Base-by-base conservation (phyloP, 2,888 invertebrate genomes). In the Capitulum mitella region DNA sequence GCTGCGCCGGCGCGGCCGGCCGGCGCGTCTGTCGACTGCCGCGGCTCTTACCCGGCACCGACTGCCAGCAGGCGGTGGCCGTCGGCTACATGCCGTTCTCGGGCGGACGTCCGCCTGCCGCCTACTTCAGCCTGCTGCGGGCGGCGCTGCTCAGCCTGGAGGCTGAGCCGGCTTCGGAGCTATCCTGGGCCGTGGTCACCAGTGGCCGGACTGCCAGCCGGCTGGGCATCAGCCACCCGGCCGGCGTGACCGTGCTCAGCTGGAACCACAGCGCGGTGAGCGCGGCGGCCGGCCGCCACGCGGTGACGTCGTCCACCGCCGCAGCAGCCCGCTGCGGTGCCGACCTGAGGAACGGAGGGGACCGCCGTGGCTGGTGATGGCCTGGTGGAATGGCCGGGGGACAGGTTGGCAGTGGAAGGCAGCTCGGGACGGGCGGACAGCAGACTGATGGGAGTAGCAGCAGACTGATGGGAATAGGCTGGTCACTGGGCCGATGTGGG, bases 161-260 rank as follows among this genome's bases (percentile, higher is more conserved):
- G 78, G 64, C 48, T 76, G 76, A 22, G 77, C 78, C 32, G 61
- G 37, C 16, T 40, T 74, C 8, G n/a, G 70, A 75, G 43, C 40
- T 12, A 78, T 37, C 37, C 70, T 70, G 70, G 70, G 70, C 37
- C 0, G 70, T 70, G 37, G 77, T 54, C 58, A 80, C 51, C 26
- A 79, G 22, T 77, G 77, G 14, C 46, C 58, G 3, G 79, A 78
- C 22, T 61, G 79, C 61, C 64, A 77, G 40, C 79, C 74, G 61
- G 64, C 51, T 37, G 34, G 10, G 32, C 26, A 46, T 78, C 29
- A 5, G 3, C 12, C n/a, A 40, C 64, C n/a, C 29, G n/a, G 70
- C 26, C 1, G 37, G 61, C 3, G 37, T 70, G 40, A 10, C 70
- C 1, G 70, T 70, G 37, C 10, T 70, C 26, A 70, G 26, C 40